Base-by-base conservation (phyloP, 92 coral and sea anemone species). In the Isaurus tuberculatus region DNA sequence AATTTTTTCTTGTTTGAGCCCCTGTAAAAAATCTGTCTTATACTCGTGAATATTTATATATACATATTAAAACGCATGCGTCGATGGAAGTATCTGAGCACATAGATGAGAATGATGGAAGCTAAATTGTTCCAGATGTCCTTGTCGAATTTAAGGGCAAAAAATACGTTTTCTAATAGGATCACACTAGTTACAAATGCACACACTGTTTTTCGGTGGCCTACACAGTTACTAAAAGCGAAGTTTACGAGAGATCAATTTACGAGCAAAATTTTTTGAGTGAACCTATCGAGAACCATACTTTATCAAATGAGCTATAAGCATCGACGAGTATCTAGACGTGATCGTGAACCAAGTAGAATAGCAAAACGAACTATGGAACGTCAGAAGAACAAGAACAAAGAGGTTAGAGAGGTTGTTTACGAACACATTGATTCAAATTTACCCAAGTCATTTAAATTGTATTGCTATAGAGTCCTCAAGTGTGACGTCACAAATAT, bases 341-440 rank as follows among this genome's bases (percentile, higher is more conserved):
- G 61, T 51, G 16, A 4, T 51, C 61, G 61, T 51, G 19, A 51
- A 2, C 61, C 61, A 51, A 51, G 61, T 51, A 51, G 61, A 51
- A 51, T 51, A 51, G 3, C 16, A 51, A 51, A 2, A 51, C 61
- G 16, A 51, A 51, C 61, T 51, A 13, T 51, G 61, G n/a, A 60
- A 60, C 28, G 67, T 60, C 28, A 10, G 68, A 63, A 63, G 33
- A 63, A 63, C 33, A 63, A 63, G 31, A 63, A 25, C 67, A 60
- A 28, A 63, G 23, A 63, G 29, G 68, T 63, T 63, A 63, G 29
- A 63, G 14, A 16, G 10, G 29, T 63, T 27, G 32, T 4, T 63
- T 63, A 1, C 29, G 16, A 63, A 20, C 33, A 25, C 23, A 63
- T 63, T 63, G 5, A 11, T 27, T 63, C 31, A 63, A 63, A 20